A percentile compares a stretch with the other conserved stretches of the same genome.
Evolutionary conservation across 2,113 vertebrate species (phyloP).

Genomic region (Tragelaphus scriptus): DNA sequence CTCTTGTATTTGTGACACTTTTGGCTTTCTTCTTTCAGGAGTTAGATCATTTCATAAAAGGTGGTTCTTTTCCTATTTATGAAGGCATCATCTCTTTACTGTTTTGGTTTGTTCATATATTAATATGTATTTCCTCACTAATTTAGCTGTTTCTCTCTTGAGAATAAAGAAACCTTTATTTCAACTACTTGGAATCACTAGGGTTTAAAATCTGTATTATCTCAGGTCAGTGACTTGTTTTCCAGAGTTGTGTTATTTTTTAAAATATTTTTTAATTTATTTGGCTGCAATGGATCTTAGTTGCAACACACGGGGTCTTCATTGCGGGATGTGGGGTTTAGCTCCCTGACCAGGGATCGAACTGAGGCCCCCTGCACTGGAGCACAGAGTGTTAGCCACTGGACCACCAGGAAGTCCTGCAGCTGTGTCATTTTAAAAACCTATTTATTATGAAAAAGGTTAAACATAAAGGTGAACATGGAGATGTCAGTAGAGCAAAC

Average conservation of each 20-base stretch:
- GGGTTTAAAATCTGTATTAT: neutral
- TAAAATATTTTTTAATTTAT: neutral
- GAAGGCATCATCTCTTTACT: neutral
- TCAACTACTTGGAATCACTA: neutral
- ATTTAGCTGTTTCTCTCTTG: neutral
- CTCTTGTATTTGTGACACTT: neutral
- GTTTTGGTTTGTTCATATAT: neutral
- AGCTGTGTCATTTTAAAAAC: neutral
- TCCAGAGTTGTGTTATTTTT: neutral
- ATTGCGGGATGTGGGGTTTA: neutral
- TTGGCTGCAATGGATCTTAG: neutral
- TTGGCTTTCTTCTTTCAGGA: neutral
- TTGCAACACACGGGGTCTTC: rapidly evolving
- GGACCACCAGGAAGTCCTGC: neutral
- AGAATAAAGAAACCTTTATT: neutral
- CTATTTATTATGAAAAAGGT: neutral
- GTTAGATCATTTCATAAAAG: neutral
- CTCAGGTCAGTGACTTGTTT: neutral
- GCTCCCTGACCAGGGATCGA: neutral
- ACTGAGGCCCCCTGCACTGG: neutral
- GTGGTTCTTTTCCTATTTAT: neutral
- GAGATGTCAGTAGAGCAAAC: neutral
- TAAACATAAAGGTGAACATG: neutral
- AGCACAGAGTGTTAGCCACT: neutral
- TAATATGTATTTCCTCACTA: neutral